These are phyloP conservation scores for Xiphophorus maculatus DNA, from an alignment of 2,113 vertebrate genomes.

Conservation along the genomic window DNA sequence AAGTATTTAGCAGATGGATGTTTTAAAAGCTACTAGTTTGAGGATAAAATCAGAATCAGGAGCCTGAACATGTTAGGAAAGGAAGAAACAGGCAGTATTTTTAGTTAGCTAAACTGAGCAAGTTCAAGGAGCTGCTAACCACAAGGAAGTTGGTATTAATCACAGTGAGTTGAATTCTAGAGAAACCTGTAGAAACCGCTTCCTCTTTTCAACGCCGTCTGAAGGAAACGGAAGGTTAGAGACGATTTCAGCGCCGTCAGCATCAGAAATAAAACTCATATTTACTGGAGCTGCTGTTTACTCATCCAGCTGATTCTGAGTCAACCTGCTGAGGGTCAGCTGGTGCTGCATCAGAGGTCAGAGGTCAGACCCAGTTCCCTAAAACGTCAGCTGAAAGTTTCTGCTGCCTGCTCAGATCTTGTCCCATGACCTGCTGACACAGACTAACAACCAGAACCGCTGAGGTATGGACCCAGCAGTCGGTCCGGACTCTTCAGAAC, in stretches of 20 bases:
- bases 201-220: neutral
- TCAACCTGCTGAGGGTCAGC: neutral
- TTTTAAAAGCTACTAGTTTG: neutral
- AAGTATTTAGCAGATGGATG: neutral
- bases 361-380: neutral
- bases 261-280: neutral
- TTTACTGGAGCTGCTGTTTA: neutral
- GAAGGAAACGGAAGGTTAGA: neutral
- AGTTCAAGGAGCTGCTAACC: neutral
- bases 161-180: neutral
- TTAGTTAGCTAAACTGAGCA: neutral
- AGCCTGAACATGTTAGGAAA: neutral
- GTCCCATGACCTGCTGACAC: neutral
- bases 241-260: neutral
- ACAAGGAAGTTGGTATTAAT: neutral
- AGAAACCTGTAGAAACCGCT: constrained; percentile 1
- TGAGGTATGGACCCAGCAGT: no score
- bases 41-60: neutral
- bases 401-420: neutral
- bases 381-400: neutral
- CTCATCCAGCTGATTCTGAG: neutral
- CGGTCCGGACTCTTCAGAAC: no score
- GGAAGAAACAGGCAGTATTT: neutral
- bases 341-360: neutral
- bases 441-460: no score